A percentile compares a stretch with the other conserved stretches of the same genome.
Conservation (phyloP, 2,113 vertebrate species). For the Corythoichthys intestinalis region DNA sequence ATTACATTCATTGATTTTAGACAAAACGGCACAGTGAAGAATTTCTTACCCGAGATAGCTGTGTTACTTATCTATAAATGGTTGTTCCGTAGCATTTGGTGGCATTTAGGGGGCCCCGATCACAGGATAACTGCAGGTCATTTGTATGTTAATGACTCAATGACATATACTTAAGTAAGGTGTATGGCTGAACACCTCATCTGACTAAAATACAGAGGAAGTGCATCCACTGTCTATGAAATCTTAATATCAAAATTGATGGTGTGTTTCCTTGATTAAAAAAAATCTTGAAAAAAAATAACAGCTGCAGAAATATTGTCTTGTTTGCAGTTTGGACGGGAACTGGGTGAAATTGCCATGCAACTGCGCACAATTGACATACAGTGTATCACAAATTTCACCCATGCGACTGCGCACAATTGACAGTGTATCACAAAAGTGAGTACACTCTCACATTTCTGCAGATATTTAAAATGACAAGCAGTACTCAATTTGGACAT, state of each 20-base stretch:
- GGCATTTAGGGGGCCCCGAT: slow-evolving; percentile 69
- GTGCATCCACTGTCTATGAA: not conserved
- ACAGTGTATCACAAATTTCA: too few species aligned
- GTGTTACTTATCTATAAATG: slow-evolving; percentile 70
- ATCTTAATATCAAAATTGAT: not conserved
- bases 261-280: not conserved
- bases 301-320: too few species aligned
- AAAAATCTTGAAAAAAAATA: too few species aligned
- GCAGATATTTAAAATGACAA: too few species aligned
- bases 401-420: too few species aligned
- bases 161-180: slow-evolving; percentile 66
- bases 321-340: too few species aligned
- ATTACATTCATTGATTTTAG: slow-evolving; percentile 63
- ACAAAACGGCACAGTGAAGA: slow-evolving; percentile 48
- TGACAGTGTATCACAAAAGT: too few species aligned
- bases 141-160: slow-evolving; percentile 77
- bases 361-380: too few species aligned
- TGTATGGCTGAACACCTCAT: slow-evolving; percentile 50
- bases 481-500: too few species aligned
- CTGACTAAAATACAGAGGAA: slow-evolving; percentile 5
- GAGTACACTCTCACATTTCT: too few species aligned
- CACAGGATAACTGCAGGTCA: slow-evolving; percentile 68
- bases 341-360: too few species aligned
- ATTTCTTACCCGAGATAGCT: slow-evolving; percentile 54
- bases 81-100: slow-evolving; percentile 74